Evolutionary conservation across 2,113 vertebrate species (phyloP), one percentile per base, ranked within the genome.

Genomic region (Hippocampus comes): DNA sequence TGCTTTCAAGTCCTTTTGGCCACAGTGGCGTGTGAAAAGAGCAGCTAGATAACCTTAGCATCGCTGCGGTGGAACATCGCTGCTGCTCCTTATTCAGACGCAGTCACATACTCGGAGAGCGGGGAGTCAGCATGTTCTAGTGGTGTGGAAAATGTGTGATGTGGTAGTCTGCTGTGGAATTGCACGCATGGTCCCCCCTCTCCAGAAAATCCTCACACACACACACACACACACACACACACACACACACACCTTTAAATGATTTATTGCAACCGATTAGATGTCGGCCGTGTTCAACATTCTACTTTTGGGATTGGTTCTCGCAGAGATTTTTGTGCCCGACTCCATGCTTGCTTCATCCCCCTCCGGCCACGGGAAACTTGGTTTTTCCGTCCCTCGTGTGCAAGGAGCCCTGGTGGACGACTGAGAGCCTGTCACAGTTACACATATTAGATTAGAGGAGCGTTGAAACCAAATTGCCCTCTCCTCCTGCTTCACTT

Each of bases 381-480:
- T 90, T 90, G 74, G 84, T 79, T 91, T 79, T 91, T 59, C 88
- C 86, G 89, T 86, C 89, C 72, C 78, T 72, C 67, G 74, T 70
- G 78, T 85, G 23, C 86, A 87, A 38, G 77, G 78, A 83, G 79
- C 87, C 84, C 85, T 71, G 85, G 86, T 91, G 88, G 78, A 87
- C 83, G 82, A 90, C 83, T 81, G 87, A 83, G 86, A 91, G 90
- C 90, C 90, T 88, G 90, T 91, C 92, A 90, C 86, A 90, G 90
- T 91, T 92, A 88, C 82, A 88, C 86, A 90, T 90, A 91, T 92
- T 92, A 88, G 89, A 92, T 92, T 89, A 90, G 86, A 89, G 84
- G 73, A 82, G 78, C 88, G 84, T 76, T 84, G 79, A 87, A 91
- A 90, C 88, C 87, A 90, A 83, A 85, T 86, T 90, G 81, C 81